Base-by-base conservation (phyloP, 2,888 invertebrate genomes). In the Orchesellides sinensis region DNA sequence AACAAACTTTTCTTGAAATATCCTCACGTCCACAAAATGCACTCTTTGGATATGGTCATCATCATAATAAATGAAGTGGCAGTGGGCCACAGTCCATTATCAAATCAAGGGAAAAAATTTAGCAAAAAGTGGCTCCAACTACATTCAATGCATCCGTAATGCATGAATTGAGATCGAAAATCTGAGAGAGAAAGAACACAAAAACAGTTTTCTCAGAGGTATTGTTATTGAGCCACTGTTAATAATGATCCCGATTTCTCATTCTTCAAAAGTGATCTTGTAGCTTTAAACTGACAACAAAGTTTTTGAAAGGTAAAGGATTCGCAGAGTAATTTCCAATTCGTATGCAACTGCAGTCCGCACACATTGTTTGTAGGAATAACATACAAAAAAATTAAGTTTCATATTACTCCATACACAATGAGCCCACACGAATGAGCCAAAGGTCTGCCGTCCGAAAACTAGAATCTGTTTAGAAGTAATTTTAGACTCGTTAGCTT, bases 21-120 rank as follows among this genome's bases (percentile, higher is more conserved):
- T 82, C 69, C 54, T 70, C 69, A 77, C 70, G 69, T 77, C 56
- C 70, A 54, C 69, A 70, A 65, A 74, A 65, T 73, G 47, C 66
- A 27, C 47, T 47, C 14, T 4, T 45, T 72, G 32, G n/a, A n/a
- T n/a, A 79, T 70, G 79, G 65, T 65, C 65, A 79, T 74, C 66
- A 45, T 79, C 72, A 79, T 72, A 72, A 65, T 72, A 72, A 56
- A 72, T 79, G 78, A 78, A 78, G 69, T 69, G 69, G 78, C 63
- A 78, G 61, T 78, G 52, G 78, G 69, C 32, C 78, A 69, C 69
- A 69, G 45, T 65, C 63, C 79, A 72, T 79, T 72, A 54, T 49
- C 69, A 61, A 78, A 78, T 77, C 59, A 45, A 54, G 70, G 63
- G 35, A 79, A 78, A 79, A 72, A 72, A 54, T 35, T 45, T 5